Percentiles rank a stretch among this genome's conserved stretches.
Evolutionary conservation across 2,888 invertebrate genomes (phyloP).

Genomic region (Panorpa germanica): DNA sequence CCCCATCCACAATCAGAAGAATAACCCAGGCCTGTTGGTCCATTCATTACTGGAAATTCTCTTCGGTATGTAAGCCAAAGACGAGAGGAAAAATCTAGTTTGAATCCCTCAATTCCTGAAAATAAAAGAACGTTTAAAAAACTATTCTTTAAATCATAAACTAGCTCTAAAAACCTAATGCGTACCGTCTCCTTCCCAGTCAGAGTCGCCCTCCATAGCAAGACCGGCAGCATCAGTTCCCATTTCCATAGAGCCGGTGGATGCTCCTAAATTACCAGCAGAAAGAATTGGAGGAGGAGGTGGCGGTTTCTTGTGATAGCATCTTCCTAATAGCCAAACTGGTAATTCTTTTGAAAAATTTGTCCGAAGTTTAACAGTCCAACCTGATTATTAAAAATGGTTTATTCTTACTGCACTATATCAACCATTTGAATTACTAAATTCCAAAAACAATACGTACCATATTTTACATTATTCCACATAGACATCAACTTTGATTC

Average conservation of each 20-base stretch:
- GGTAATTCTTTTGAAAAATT: conserved; percentile 72
- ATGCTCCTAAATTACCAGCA: conserved; percentile 20
- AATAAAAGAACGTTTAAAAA: conserved; percentile 16
- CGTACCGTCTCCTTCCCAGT: conserved; percentile 22
- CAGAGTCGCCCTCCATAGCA: conserved; percentile 14
- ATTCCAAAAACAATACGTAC: conserved; percentile 21
- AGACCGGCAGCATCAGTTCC: conserved; percentile 38
- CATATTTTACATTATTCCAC: conserved; percentile 88
- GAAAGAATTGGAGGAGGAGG: conserved; percentile 30
- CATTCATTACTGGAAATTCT: conserved; percentile 66
- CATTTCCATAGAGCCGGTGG: conserved; percentile 25
- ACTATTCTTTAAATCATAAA: no score
- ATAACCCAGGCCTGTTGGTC: conserved; percentile 52
- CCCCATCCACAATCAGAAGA: conserved; percentile 93
- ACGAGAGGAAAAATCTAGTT: conserved; percentile 63
- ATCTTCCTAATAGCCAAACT: conserved; percentile 68
- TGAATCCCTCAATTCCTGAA: conserved; percentile 61
- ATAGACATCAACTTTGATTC: conserved; percentile 68
- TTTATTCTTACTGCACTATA: conserved; percentile 2
- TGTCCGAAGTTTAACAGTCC: conserved; percentile 59
- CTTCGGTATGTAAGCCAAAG: conserved; percentile 78
- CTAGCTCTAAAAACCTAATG: no score
- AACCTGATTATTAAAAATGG: conserved; percentile 25
- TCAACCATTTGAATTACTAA: neutral
- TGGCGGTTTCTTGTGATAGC: conserved; percentile 56